Evolutionary conservation across 1,140 invertebrate genomes (phyloP).

Genomic region (Hyposmocoma kahamanoa): DNA sequence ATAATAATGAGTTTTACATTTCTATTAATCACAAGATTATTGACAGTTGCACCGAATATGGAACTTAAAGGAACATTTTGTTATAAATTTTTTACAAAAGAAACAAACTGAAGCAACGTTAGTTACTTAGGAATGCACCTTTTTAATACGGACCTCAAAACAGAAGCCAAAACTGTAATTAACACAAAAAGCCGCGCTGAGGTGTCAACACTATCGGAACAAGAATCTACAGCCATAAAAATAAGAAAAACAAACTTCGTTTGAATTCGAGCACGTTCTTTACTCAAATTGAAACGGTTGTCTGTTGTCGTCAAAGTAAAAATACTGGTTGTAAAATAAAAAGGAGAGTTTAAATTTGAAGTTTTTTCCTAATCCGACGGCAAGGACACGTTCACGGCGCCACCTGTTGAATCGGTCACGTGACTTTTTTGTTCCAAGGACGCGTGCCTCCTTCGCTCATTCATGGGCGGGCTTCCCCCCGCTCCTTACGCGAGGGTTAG

Average conservation of each 20-base stretch:
- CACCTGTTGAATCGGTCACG: constrained; percentile 68
- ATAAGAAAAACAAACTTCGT: not conserved
- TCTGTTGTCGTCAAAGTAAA: no score
- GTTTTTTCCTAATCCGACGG: constrained; percentile 49
- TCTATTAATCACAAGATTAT: no score
- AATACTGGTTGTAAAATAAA: no score
- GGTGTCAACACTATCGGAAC: not conserved
- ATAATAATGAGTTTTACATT: no score
- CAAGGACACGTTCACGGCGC: constrained; percentile 60
- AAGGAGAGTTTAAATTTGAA: constrained; percentile 18
- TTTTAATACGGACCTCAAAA: not conserved
- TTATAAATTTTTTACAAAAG: no score
- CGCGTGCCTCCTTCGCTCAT: constrained; percentile 69
- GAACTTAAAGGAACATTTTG: no score
- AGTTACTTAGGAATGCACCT: no score
- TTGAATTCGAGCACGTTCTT: not conserved
- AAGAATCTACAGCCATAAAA: not conserved
- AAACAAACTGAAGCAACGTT: no score
- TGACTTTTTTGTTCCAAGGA: constrained; percentile 72
- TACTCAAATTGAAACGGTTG: no score
- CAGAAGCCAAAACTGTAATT: not conserved
- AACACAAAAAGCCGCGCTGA: not conserved
- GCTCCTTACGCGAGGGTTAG: constrained; percentile 52
- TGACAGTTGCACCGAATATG: no score
- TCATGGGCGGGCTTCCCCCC: constrained; percentile 62